A percentile compares a stretch with the other conserved stretches of the same genome.
phyloP scores from a whole-genome alignment of 2,113 vertebrate species.

The Piprites chloris region DNA sequence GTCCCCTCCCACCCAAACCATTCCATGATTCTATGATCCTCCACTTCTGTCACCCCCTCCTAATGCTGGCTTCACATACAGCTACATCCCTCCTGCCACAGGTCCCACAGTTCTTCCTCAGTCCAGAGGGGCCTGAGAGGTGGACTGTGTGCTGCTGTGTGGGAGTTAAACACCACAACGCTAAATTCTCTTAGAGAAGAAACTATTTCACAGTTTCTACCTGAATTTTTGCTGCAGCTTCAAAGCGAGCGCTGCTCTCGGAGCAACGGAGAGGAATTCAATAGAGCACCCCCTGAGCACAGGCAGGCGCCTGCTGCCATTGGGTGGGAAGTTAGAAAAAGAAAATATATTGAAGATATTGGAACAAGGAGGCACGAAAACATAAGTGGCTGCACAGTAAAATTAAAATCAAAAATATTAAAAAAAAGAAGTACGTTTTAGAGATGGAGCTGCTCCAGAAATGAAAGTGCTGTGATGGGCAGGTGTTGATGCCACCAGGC shows the following conservation, averaged over 20 bases:
- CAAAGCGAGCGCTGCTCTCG: not conserved
- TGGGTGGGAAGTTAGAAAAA: not conserved
- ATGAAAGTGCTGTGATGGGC: slow-evolving; percentile 39
- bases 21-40: not conserved
- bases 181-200: not conserved
- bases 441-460: slow-evolving; percentile 28
- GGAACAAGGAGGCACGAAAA: not conserved
- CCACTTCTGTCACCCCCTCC: not conserved
- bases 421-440: not conserved
- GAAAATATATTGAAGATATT: not conserved
- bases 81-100: not conserved
- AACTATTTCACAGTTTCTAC: not conserved
- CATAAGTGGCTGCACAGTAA: not conserved
- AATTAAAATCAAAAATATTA: not conserved
- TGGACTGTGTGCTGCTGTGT: not conserved
- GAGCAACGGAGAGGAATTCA: not conserved
- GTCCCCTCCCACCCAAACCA: not conserved
- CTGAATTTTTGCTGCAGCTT: not conserved
- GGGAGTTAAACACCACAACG: not conserved
- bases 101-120: not conserved
- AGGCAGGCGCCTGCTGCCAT: not conserved
- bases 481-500: slow-evolving; percentile 67
- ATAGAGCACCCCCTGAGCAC: not conserved
- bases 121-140: not conserved
- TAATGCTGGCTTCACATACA: fast-evolving